Evolutionary conservation across 1,140 invertebrate species (phyloP).

Genomic region (Macrotrachela quadricornifera): DNA sequence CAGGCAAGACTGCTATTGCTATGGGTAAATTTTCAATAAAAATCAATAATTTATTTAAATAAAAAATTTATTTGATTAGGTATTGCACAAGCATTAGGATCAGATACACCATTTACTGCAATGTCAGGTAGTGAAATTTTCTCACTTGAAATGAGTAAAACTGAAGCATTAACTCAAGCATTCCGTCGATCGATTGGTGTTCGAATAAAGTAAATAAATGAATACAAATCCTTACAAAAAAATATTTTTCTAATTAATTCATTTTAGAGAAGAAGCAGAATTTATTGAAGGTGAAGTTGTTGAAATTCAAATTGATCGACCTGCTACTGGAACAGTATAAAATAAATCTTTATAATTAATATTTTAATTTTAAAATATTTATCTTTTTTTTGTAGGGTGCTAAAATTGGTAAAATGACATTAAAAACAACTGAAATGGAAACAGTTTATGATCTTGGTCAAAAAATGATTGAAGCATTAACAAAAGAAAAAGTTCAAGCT

Average conservation of each 20-base stretch:
- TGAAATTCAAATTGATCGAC: conserved; percentile 81
- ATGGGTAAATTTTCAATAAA: conserved; percentile 47
- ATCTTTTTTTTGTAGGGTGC: conserved; percentile 44
- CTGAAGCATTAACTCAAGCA: conserved; percentile 86
- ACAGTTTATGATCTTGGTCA: conserved; percentile 92
- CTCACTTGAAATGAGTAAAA: conserved; percentile 95
- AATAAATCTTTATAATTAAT: no score
- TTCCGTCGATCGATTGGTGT: conserved; percentile 92
- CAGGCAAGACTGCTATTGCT: conserved; percentile 90
- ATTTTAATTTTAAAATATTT: no score
- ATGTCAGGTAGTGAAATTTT: conserved; percentile 97
- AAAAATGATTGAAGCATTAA: conserved; percentile 91
- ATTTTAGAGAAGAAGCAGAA: conserved; percentile 69
- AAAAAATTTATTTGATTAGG: conserved; percentile 22
- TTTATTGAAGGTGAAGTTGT: conserved; percentile 98
- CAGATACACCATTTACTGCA: conserved; percentile 87
- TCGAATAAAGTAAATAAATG: conserved; percentile 58
- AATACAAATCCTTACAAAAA: not conserved
- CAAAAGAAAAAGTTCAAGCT: conserved; percentile 68
- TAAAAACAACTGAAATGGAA: conserved; percentile 99
- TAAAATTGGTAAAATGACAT: conserved; percentile 67
- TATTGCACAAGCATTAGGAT: conserved; percentile 72
- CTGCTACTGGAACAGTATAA: conserved; percentile 51
- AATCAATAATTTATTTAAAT: not conserved
- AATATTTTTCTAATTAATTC: conserved; percentile 10